Base-by-base conservation (phyloP, 2,888 invertebrate genomes). In the Athripsodes cinereus region DNA sequence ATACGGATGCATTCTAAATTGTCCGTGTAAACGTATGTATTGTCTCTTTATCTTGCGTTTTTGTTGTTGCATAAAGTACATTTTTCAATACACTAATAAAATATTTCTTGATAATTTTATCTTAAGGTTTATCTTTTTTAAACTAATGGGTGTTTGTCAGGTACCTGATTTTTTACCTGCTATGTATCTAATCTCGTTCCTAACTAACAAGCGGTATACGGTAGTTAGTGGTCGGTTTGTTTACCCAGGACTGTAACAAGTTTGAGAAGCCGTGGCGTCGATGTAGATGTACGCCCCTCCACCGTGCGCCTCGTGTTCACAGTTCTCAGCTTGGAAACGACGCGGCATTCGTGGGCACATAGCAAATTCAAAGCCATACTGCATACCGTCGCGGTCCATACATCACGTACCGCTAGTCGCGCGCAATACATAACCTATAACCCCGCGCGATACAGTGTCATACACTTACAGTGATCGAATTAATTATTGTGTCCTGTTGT, bases 361-460 rank as follows among this genome's bases (percentile, higher is more conserved):
- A n/a, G 13, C 13, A 40, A 5, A 40, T 16, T 40, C 16, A 53
- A 26, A 20, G 47, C 55, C 55, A 57, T 53, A 57, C 60, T 60
- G 60, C 57, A 44, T 54, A 57, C 53, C 46, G 57, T 52, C 50
- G 60, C 60, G 58, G 54, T 52, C 35, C 31, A 18, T n/a, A 40
- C 46, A 49, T 19, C 53, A 57, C 47, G 44, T 21, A 21, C 46
- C 53, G 35, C 56, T n/a, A 34, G 48, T 31, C 47, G 50, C 31
- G 53, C 48, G 21, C 34, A n/a, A 22, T 10, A 34, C 55, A 48
- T 60, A 60, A 57, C 60, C 57, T 55, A 31, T 57, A 57, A 57
- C 60, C 60, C 53, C 57, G 54, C 54, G 60, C 40, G 40, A 40
- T 8, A n/a, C 47, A 47, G 47, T 47, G 47, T 53, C 13, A 22